These are phyloP conservation scores for Apamea anceps DNA, from an alignment of 2,888 invertebrate genomes.

Conservation along the genomic window DNA sequence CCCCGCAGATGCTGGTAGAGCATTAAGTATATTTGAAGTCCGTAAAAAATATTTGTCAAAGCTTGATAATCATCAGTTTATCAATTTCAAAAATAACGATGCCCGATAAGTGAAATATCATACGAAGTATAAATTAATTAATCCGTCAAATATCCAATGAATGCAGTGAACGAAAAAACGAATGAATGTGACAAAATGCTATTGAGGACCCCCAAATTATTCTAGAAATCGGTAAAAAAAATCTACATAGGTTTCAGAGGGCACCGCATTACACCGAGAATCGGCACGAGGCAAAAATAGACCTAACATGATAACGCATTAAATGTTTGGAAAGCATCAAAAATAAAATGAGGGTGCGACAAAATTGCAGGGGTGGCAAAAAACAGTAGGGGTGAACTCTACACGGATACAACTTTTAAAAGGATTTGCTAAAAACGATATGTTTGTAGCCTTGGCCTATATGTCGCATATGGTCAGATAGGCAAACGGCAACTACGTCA, in stretches of 20 bases:
- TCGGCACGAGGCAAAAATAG: conserved; percentile 2
- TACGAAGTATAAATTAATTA: not conserved
- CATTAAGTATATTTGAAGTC: not conserved
- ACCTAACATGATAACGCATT: not conserved
- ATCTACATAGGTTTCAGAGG: not conserved
- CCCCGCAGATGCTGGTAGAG: no score
- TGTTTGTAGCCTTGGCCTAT: not conserved
- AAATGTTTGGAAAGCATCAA: conserved; percentile 16
- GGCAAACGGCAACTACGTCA: conserved; percentile 16
- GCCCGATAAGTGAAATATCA: not conserved
- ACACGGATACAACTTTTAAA: conserved; percentile 19
- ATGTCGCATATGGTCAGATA: conserved; percentile 12
- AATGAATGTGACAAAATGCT: not conserved
- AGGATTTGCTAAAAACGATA: conserved; percentile 2
- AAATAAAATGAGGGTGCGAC: conserved; percentile 44
- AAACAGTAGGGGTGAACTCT: conserved; percentile 18
- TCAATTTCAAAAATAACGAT: not conserved
- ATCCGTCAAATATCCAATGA: not conserved
- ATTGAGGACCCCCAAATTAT: not conserved
- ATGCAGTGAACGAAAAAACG: no score
- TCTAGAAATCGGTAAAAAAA: not conserved
- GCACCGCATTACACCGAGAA: conserved; percentile 3
- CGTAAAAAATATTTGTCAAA: not conserved
- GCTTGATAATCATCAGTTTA: no score
- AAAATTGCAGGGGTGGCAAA: conserved; percentile 34